Evolutionary conservation across 2,888 invertebrate species (phyloP), one percentile per base, ranked within the genome.

Genomic region (Melangyna quadrimaculata): DNA sequence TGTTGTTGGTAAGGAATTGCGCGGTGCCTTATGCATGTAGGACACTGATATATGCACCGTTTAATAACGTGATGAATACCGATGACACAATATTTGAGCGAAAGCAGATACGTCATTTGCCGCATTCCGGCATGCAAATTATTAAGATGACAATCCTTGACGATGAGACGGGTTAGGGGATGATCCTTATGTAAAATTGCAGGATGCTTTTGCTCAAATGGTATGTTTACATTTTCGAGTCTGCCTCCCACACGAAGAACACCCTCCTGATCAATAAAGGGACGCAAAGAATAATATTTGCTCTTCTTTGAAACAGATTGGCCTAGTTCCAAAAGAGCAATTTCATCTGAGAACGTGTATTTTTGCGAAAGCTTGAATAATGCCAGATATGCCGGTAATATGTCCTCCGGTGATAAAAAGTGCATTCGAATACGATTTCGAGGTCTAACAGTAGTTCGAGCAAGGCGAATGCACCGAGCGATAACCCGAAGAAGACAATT

Each of bases 61-160:
- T 80, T 87, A 9, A 87, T 63, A 5, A 80, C n/a, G 24, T 70
- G 51, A 2, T 57, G 17, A 1, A 65, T 40, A 22, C 77, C 51
- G 40, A 79, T 78, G 55, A 87, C 75, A 67, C 70, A 82, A 65
- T 87, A 83, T 35, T 57, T 48, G 6, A 79, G 19, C 9, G 65
- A 65, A 10, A 81, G 17, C 27, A 83, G 63, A 55, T 82, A 79
- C 9, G 75, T 65, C 43, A 87, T 67, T 59, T 87, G 87, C 10
- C 81, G 61, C 37, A 59, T 77, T 22, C 87, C 87, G 14, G 83
- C 78, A 59, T 87, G 88, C 40, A 87, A 7, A 32, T 79, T 59
- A 32, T 32, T 57, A 8, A 78, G 17, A 55, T 87, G 87, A 27
- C 24, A 63, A 2, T 67, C 35, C 0, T 48, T 22, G 19, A 48